Evolutionary conservation across 2,797 vertebrate species (phyloP), one percentile per base, ranked within the genome.

Genomic region (Molossus alvarezi): DNA sequence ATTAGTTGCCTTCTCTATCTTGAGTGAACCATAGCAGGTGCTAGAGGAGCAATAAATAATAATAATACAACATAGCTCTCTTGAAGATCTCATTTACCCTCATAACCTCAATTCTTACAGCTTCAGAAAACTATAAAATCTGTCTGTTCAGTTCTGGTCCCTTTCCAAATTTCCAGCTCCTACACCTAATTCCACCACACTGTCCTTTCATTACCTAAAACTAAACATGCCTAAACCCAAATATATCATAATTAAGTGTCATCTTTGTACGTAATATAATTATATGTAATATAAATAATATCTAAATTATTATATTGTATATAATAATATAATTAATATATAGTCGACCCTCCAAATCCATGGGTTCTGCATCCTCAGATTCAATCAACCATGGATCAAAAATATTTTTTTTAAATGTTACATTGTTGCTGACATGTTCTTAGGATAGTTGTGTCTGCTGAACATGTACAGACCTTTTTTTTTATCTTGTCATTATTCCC

Each of bases 261-360:
- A 67, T 82, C 51, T 92, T 91, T 41, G 62, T 60, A 87, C 5
- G 65, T 84, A 65, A 92, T 57, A 65, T 90, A 94, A 51, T 48
- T 76, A 85, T 76, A 84, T 92, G 12, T 72, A n/a, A 86, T 64
- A 72, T 79, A 92, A 86, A 73, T 57, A 60, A 71, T 77, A 21
- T 23, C 21, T 33, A 87, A 80, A 76, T 57, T 84, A 90, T 76
- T 62, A 29, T 72, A 57, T 45, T 85, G 83, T 48, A 41, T 57
- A 93, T 81, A 60, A 80, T 71, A 84, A 48, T 91, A 77, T 80
- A 20, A 91, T 75, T 94, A 94, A 83, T 33, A 91, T 58, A 21
- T 12, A 33, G 5, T 84, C 21, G 23, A n/a, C 17, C 62, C 29
- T 84, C 64, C 64, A 84, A 67, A 69, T 53, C 64, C 9, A 2